phyloP scores from a whole-genome alignment of 2,888 invertebrate genomes.

The Patella ulyssiponensis region DNA sequence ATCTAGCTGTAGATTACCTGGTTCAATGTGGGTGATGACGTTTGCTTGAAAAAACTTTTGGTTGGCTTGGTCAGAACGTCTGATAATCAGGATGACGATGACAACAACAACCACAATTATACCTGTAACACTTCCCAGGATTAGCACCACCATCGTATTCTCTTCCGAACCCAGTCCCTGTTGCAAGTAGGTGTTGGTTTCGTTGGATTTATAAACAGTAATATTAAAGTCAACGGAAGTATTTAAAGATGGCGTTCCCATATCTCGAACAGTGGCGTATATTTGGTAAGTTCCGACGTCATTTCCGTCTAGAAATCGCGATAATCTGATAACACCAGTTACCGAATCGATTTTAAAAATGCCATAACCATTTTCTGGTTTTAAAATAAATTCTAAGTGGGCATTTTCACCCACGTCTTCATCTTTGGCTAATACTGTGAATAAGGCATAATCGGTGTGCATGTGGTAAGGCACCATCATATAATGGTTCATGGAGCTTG shows the following conservation, averaged over 20 bases:
- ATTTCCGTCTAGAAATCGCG: slow-evolving; percentile 29
- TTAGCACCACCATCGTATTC: slow-evolving; percentile 40
- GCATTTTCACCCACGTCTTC: slow-evolving; percentile 45
- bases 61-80: slow-evolving; percentile 34
- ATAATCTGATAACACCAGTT: slow-evolving; percentile 36
- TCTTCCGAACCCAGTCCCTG: slow-evolving; percentile 20
- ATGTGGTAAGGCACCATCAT: slow-evolving; percentile 46
- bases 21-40: slow-evolving; percentile 9
- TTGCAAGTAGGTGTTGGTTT: slow-evolving; percentile 15
- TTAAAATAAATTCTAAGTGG: slow-evolving; percentile 38
- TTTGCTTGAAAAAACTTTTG: slow-evolving; percentile 30
- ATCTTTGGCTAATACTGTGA: slow-evolving; percentile 45
- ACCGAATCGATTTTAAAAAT: slow-evolving; percentile 29
- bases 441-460: slow-evolving; percentile 40
- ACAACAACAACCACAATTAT: slow-evolving; percentile 42
- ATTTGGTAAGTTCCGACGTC: slow-evolving; percentile 38
- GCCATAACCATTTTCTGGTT: slow-evolving; percentile 26
- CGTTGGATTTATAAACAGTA: slow-evolving; percentile 39
- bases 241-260: slow-evolving; percentile 27
- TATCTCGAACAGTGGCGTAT: slow-evolving; percentile 38
- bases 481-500: slow-evolving; percentile 47
- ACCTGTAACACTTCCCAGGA: slow-evolving; percentile 40
- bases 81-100: slow-evolving; percentile 41
- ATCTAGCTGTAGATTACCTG: neutral
- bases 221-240: slow-evolving; percentile 37